These are phyloP conservation scores for Zelostemma sp. DNA, from an alignment of 1,140 invertebrate species.

Conservation along the genomic window DNA sequence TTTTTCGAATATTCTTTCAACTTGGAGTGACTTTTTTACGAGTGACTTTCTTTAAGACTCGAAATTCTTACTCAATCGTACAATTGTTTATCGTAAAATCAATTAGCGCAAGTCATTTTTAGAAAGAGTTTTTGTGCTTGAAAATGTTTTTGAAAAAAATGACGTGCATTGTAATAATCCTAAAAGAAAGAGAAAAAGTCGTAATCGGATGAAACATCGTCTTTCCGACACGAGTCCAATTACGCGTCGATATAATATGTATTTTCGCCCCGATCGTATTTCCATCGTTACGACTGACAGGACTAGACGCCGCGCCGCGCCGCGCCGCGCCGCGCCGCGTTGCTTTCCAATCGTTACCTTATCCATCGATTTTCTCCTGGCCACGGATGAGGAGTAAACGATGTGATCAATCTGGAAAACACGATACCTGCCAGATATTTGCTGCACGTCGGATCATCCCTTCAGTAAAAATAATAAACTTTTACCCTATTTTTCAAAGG, in stretches of 20 bases:
- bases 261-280: not conserved
- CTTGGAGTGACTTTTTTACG: too few relatives aligned
- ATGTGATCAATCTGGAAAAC: too few relatives aligned
- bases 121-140: too few relatives aligned
- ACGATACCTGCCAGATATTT: too few relatives aligned
- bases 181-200: not conserved
- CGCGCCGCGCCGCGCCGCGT: not conserved
- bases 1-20: not conserved
- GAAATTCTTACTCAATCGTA: too few relatives aligned
- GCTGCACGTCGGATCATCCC: not conserved
- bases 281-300: not conserved
- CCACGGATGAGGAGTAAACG: not conserved
- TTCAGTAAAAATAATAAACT: not conserved
- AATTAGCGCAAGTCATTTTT: not conserved
- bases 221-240: not conserved
- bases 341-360: not conserved
- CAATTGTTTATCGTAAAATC: not conserved
- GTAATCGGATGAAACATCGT: not conserved
- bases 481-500: not conserved
- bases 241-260: not conserved
- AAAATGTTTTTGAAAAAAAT: too few relatives aligned
- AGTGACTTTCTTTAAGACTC: too few relatives aligned
- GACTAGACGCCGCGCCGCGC: too few relatives aligned
- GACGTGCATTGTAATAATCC: too few relatives aligned
- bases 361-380: not conserved